phyloP scores from a whole-genome alignment of 2,797 vertebrate species.

The Basileuterus tristriatus region DNA sequence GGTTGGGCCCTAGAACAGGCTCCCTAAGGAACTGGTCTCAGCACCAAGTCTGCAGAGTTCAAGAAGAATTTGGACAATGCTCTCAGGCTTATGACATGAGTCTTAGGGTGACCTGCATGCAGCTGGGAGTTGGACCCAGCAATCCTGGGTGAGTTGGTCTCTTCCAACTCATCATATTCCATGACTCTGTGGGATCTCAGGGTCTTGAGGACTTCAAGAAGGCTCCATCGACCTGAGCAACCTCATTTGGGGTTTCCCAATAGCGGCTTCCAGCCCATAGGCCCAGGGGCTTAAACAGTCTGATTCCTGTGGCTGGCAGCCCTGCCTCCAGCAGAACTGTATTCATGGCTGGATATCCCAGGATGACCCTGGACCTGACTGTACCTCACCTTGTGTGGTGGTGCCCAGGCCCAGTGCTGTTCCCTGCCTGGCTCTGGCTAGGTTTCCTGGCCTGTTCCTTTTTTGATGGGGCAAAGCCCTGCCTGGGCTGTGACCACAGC shows the following conservation, averaged over 20 bases:
- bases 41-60: not conserved
- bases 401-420: not conserved
- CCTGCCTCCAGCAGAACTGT: not conserved
- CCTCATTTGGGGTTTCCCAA: fast-evolving
- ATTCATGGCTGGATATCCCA: not conserved
- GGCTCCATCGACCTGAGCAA: not conserved
- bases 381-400: fast-evolving
- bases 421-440: not conserved
- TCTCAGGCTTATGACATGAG: not conserved
- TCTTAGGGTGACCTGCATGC: too few species aligned
- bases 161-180: not conserved
- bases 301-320: not conserved
- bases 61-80: not conserved
- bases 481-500: fast-evolving
- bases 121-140: not conserved
- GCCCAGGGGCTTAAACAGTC: fast-evolving
- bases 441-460: not conserved
- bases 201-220: not conserved
- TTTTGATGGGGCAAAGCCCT: not conserved
- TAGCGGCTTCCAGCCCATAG: fast-evolving
- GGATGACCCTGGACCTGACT: too few species aligned
- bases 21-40: not conserved
- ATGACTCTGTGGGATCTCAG: not conserved
- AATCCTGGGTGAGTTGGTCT: not conserved
- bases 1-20: fast-evolving